Percentiles rank a stretch among this genome's conserved stretches.
These are phyloP conservation scores for Borostomias antarcticus DNA, from an alignment of 2,797 vertebrate genomes.

Conservation along the genomic window DNA sequence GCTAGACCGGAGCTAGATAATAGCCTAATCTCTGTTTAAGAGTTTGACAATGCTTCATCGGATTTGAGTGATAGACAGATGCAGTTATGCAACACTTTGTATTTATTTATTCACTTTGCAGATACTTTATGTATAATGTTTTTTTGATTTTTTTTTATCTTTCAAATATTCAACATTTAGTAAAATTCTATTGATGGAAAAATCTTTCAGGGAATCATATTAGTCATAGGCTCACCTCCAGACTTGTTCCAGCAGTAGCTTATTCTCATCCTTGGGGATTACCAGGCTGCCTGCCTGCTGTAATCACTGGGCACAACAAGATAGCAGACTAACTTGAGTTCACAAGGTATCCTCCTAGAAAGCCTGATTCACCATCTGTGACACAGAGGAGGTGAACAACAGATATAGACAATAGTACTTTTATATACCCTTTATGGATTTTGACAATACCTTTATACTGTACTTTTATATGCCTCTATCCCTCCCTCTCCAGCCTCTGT, in stretches of 20 bases:
- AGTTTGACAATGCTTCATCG: not conserved
- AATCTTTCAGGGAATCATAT: slow-evolving; percentile 5
- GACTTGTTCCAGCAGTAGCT: slow-evolving; percentile 63
- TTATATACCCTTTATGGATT: not conserved
- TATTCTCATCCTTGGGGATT: slow-evolving; percentile 72
- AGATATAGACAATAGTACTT: not conserved
- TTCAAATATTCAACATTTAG: not conserved
- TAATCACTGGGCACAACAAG: slow-evolving; percentile 73
- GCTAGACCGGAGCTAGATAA: no score
- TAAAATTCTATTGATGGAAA: not conserved
- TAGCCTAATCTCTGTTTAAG: not conserved
- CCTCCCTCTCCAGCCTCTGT: not conserved
- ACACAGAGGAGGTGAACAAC: no score
- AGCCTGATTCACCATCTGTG: slow-evolving; percentile 30
- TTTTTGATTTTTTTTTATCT: not conserved
- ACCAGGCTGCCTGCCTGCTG: slow-evolving; percentile 68
- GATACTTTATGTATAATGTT: not conserved
- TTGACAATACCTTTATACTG: not conserved
- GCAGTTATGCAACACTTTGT: not conserved
- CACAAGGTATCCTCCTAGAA: slow-evolving; percentile 60
- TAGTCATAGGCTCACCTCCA: slow-evolving; percentile 37
- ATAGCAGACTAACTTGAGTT: slow-evolving; percentile 64
- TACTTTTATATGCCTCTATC: slow-evolving; percentile 15
- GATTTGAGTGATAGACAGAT: not conserved
- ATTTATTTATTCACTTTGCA: not conserved